Conservation (phyloP, 2,888 invertebrate genomes). For the Microplitis deprimator region DNA sequence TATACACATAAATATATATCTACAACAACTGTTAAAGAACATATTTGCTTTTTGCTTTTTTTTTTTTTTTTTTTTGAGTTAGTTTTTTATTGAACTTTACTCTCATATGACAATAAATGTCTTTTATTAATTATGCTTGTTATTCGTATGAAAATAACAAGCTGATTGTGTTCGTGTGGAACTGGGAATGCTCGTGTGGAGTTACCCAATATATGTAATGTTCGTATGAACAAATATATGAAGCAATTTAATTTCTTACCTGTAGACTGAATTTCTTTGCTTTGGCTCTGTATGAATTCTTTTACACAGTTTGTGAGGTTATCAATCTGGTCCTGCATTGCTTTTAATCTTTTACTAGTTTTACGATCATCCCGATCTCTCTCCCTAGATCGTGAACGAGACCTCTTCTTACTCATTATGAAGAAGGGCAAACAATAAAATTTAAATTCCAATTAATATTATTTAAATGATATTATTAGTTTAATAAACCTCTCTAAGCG, state of each 20-base stretch:
- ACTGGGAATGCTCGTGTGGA: not conserved
- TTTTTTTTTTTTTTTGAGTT: no score
- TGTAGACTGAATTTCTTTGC: not conserved
- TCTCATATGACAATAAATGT: no score
- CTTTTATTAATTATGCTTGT: no score
- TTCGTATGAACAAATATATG: not conserved
- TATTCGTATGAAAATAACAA: not conserved
- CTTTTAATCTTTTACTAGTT: constrained; percentile 21
- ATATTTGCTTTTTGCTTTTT: no score
- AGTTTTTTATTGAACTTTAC: no score
- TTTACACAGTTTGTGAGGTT: constrained; percentile 7
- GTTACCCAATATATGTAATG: not conserved
- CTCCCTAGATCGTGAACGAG: constrained; percentile 16
- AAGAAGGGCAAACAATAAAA: not conserved
- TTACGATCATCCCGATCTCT: constrained; percentile 6
- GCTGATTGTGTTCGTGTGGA: not conserved
- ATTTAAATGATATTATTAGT: no score
- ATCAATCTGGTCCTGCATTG: constrained; percentile 23
- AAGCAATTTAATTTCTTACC: not conserved
- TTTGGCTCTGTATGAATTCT: constrained; percentile 32
- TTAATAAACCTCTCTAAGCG: no score
- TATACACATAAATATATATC: no score
- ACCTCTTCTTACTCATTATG: not conserved
- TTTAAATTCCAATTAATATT: no score
- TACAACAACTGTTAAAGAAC: no score